These are phyloP conservation scores for Thelohanellus kitauei DNA, from an alignment of 30 jellyfish, hydroid and myxozoan species.

Conservation along the genomic window DNA sequence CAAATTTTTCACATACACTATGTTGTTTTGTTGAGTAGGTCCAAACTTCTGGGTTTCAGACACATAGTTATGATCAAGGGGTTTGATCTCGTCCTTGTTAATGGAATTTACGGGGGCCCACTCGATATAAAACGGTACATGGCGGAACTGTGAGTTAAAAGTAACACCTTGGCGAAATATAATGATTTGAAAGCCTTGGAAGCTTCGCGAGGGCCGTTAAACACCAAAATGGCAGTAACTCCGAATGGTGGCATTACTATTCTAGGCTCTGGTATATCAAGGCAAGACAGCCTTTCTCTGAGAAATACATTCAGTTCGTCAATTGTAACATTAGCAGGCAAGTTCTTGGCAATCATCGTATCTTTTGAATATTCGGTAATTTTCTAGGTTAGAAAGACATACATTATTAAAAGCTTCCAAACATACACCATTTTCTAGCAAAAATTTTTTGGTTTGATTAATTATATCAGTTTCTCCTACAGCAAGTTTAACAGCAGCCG, in stretches of 20 bases:
- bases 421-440: constrained; percentile 48
- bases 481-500: constrained; percentile 76
- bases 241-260: constrained; percentile 81
- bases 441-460: constrained; percentile 56
- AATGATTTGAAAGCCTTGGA: constrained; percentile 28
- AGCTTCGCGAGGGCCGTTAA: constrained; percentile 35
- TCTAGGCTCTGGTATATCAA: constrained; percentile 4
- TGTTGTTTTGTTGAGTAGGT: too few relatives aligned
- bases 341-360: constrained; percentile 25
- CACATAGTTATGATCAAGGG: too few relatives aligned
- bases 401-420: constrained; percentile 65
- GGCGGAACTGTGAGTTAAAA: constrained; percentile 21
- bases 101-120: constrained; percentile 86
- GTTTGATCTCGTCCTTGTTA: too few relatives aligned
- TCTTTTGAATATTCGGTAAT: not conserved
- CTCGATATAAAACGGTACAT: constrained; percentile 53
- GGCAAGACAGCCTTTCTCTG: constrained; percentile 19
- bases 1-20: constrained; percentile 36
- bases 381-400: not conserved
- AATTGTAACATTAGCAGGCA: constrained; percentile 36
- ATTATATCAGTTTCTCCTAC: constrained; percentile 71
- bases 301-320: constrained; percentile 16
- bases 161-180: constrained; percentile 27
- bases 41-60: too few relatives aligned
- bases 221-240: constrained; percentile 49